Evolutionary conservation across 2,797 vertebrate species (phyloP).

Genomic region (Chaetodon trifasciatus): DNA sequence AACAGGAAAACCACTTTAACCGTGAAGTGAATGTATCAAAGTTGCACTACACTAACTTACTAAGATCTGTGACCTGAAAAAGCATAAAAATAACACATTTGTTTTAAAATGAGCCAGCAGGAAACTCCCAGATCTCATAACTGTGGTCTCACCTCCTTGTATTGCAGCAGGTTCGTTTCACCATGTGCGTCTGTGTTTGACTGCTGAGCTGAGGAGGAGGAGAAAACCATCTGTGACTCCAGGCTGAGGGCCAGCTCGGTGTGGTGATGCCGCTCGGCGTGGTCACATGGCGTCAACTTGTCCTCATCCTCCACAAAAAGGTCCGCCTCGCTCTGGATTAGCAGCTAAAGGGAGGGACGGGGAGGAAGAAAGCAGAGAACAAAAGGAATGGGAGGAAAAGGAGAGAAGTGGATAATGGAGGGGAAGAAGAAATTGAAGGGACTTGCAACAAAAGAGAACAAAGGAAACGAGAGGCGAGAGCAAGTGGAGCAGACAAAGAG

Average conservation of each 20-base stretch:
- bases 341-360: constrained; percentile 84
- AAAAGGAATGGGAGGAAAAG: constrained; percentile 26
- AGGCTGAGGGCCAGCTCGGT: constrained; percentile 97
- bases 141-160: constrained; percentile 90
- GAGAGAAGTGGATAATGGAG: constrained; percentile 8
- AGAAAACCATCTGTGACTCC: constrained; percentile 99
- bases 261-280: constrained; percentile 97
- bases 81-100: constrained; percentile 39
- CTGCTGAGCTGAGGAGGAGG: constrained; percentile 79
- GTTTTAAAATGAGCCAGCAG: constrained; percentile 40
- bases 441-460: constrained; percentile 33
- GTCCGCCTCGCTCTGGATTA: constrained; percentile 95
- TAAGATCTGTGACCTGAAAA: constrained; percentile 16
- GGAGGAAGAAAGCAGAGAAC: neutral
- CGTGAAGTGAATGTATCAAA: constrained; percentile 10
- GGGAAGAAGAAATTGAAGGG: constrained; percentile 28
- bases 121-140: constrained; percentile 45
- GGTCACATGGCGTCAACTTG: constrained; percentile 98
- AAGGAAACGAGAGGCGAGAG: constrained; percentile 14
- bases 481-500: constrained; percentile 21
- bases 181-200: constrained; percentile 88
- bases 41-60: neutral
- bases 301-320: constrained; percentile 98
- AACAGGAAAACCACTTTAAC: neutral
- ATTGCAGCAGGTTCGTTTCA: constrained; percentile 94